Percentiles rank a stretch among this genome's conserved stretches.
Conservation (phyloP, 2,797 vertebrate species). For the Pangasius mekongensis region DNA sequence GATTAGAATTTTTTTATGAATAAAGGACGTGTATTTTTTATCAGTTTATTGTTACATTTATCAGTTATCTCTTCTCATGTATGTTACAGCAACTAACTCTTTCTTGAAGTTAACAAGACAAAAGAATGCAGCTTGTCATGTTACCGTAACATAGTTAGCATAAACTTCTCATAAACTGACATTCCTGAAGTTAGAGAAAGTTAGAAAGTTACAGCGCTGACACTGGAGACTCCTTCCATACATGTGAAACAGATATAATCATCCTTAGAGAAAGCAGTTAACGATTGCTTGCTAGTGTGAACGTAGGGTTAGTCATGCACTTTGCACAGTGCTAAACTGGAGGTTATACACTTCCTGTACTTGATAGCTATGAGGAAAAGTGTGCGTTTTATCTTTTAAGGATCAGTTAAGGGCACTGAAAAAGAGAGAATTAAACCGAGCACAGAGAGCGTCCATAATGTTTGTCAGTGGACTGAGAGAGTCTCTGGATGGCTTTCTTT, state of each 20-base stretch:
- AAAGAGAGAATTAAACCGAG: not conserved
- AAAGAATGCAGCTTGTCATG: not conserved
- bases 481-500: conserved; percentile 27
- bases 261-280: not conserved
- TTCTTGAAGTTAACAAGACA: not conserved
- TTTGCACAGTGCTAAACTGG: not conserved
- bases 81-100: too few relatives aligned
- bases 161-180: too few relatives aligned
- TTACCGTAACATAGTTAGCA: not conserved
- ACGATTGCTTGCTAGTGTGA: not conserved
- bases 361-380: not conserved
- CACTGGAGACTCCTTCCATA: not conserved
- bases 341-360: not conserved
- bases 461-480: not conserved
- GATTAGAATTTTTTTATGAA: not conserved
- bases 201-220: not conserved
- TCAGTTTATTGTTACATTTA: not conserved
- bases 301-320: not conserved
- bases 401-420: not conserved
- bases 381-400: not conserved
- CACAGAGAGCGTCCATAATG: not conserved
- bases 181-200: not conserved
- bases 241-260: not conserved
- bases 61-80: not conserved
- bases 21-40: not conserved